Evolutionary conservation across 2,797 vertebrate species (phyloP).

Genomic region (Ciconia nigra): DNA sequence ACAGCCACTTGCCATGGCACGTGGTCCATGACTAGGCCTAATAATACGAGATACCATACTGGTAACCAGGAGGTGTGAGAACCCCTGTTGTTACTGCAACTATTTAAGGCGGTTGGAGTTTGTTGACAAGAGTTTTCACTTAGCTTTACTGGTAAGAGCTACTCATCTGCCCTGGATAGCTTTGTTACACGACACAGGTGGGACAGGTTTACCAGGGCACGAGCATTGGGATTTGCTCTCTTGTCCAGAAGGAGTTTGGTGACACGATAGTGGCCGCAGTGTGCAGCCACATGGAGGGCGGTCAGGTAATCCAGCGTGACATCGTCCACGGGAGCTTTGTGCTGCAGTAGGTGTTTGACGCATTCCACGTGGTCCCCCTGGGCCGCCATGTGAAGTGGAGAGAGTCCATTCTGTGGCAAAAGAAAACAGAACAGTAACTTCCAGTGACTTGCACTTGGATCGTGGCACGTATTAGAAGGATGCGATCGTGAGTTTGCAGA

Average conservation of each 20-base stretch:
- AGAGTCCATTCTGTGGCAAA: conserved; percentile 89
- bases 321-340: conserved; percentile 95
- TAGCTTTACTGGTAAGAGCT: neutral
- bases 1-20: neutral
- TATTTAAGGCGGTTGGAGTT: neutral
- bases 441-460: too few species aligned
- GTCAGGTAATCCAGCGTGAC: conserved; percentile 97
- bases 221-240: conserved; percentile 95
- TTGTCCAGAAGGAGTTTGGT: conserved; percentile 98
- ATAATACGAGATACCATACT: neutral
- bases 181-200: neutral
- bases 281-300: conserved; percentile 92
- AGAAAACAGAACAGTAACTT: neutral
- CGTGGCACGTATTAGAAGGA: fast-evolving
- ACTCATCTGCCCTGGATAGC: neutral
- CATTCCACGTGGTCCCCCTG: conserved; percentile 97
- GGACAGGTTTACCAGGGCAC: conserved; percentile 85
- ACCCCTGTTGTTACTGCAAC: neutral
- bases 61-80: neutral
- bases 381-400: conserved; percentile 96
- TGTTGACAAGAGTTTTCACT: neutral
- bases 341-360: conserved; percentile 93
- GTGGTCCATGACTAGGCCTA: neutral
- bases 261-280: conserved; percentile 96
- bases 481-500: neutral